A percentile compares a stretch with the other conserved stretches of the same genome.
Evolutionary conservation across 2,888 invertebrate genomes (phyloP).

Genomic region (Orchestes rusci): DNA sequence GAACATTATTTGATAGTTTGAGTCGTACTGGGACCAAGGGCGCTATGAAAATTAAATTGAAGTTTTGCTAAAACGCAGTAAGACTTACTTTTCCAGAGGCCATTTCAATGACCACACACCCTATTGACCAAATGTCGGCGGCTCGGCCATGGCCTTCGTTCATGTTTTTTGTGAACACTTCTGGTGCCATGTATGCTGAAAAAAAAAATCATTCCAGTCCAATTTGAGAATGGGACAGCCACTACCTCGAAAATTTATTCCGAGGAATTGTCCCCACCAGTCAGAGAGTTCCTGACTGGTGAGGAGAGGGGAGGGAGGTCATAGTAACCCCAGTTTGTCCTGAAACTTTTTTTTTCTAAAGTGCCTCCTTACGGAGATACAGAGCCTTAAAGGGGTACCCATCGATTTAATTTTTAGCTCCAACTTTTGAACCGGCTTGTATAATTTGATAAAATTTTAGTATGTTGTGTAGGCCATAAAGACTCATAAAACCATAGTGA

Average conservation of each 20-base stretch:
- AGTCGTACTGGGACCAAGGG: slow-evolving; percentile 89
- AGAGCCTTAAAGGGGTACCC: no score
- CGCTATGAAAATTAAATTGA: slow-evolving; percentile 52
- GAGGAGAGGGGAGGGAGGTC: background rate
- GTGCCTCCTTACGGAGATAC: no score
- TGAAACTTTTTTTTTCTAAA: no score
- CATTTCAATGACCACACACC: slow-evolving; percentile 95
- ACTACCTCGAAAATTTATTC: no score
- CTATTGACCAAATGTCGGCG: slow-evolving; percentile 94
- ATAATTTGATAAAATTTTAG: no score
- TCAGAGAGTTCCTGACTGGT: background rate
- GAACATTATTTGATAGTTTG: slow-evolving; percentile 93
- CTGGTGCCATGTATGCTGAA: slow-evolving; percentile 93
- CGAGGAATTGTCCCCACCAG: no score
- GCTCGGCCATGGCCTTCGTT: slow-evolving; percentile 81
- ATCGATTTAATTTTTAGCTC: no score
- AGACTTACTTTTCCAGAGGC: slow-evolving; percentile 78
- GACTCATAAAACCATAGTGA: no score
- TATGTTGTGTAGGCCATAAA: no score
- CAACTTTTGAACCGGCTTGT: no score
- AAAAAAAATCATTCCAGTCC: slow-evolving; percentile 6
- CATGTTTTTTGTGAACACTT: slow-evolving; percentile 80
- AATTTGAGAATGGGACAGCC: background rate
- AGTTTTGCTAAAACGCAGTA: background rate
- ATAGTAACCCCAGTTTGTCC: no score